Percentiles rank a stretch among this genome's conserved stretches.
phyloP scores from a whole-genome alignment of 2,113 vertebrate genomes.

The Machaerirhynchus nigripectus region DNA sequence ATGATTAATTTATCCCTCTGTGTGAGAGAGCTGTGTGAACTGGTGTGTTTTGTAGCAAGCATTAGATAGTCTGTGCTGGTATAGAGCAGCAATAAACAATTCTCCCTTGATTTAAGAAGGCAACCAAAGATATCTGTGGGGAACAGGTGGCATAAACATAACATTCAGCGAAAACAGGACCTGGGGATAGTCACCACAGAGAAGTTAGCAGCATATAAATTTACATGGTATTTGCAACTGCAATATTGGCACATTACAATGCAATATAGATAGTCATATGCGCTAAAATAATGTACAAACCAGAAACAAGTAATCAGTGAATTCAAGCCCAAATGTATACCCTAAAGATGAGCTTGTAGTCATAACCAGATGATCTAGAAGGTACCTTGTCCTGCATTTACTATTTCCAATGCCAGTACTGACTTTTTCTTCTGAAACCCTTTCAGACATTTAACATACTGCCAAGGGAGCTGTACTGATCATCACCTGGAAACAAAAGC shows the following conservation, averaged over 20 bases:
- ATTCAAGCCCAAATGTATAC: background rate
- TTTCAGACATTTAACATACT: background rate
- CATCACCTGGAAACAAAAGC: background rate
- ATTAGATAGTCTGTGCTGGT: background rate
- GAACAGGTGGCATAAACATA: background rate
- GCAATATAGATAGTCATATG: background rate
- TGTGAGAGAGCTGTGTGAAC: background rate
- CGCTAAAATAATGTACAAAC: background rate
- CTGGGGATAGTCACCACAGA: background rate
- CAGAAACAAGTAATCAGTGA: background rate
- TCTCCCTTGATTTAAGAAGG: background rate
- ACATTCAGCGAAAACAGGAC: background rate
- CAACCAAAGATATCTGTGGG: background rate
- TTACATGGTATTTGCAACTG: background rate
- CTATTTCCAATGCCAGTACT: background rate
- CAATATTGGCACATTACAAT: background rate
- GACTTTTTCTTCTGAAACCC: background rate
- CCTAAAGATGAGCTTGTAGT: background rate
- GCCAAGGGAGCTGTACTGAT: background rate
- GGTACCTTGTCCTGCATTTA: background rate
- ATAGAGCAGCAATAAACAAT: background rate
- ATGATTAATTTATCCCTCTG: background rate
- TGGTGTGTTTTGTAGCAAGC: background rate
- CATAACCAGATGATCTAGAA: background rate
- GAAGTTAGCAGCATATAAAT: background rate